These are phyloP conservation scores for Amphiduros pacificus DNA, from an alignment of 2,888 invertebrate genomes.

Conservation along the genomic window DNA sequence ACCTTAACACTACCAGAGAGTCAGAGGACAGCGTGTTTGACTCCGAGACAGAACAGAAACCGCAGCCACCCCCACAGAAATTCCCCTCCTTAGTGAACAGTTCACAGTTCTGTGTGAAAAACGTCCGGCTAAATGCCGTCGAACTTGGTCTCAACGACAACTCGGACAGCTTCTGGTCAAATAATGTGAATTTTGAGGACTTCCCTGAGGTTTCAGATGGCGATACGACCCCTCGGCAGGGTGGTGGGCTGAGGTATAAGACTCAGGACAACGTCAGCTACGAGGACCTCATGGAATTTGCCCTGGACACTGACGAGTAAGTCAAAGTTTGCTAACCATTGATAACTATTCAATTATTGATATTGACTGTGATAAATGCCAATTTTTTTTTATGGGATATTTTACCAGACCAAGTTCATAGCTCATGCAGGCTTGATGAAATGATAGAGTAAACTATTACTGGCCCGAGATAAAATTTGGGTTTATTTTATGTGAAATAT, in stretches of 20 bases:
- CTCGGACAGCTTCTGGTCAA: constrained; percentile 51
- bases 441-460: too few species aligned
- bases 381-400: too few species aligned
- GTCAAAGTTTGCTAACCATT: too few species aligned
- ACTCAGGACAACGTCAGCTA: constrained; percentile 79
- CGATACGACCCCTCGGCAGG: constrained; percentile 5
- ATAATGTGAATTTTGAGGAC: constrained; percentile 24
- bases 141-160: constrained; percentile 49
- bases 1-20: background rate
- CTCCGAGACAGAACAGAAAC: background rate
- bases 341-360: too few species aligned
- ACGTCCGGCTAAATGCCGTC: constrained; percentile 42
- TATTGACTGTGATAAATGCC: too few species aligned
- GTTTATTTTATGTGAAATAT: too few species aligned
- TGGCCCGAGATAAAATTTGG: too few species aligned
- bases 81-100: background rate
- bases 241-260: constrained; percentile 54
- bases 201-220: constrained; percentile 1
- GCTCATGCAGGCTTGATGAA: too few species aligned
- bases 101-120: constrained; percentile 37
- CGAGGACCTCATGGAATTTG: constrained; percentile 87
- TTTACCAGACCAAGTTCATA: too few species aligned
- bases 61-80: background rate
- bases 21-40: background rate
- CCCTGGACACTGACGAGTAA: constrained; percentile 68